Percentiles rank a stretch among this genome's conserved stretches.
These are phyloP conservation scores for Chelonus formosanus DNA, from an alignment of 2,888 invertebrate species.

Conservation along the genomic window DNA sequence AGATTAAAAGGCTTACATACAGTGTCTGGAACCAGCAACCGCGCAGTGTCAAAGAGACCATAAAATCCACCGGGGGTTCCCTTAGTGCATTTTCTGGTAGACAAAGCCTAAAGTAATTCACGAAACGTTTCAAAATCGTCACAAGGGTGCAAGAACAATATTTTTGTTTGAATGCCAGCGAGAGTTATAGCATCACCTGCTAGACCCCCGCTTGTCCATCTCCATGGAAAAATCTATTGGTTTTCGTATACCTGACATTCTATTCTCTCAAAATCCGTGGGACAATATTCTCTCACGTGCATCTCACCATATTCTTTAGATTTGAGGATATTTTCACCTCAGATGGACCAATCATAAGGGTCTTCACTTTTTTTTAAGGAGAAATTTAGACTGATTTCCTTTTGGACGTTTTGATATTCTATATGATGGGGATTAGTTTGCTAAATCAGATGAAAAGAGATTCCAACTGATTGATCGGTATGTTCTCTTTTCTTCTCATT, in stretches of 20 bases:
- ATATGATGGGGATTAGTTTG: too few relatives aligned
- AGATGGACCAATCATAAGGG: too few relatives aligned
- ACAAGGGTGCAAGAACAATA: constrained; percentile 55
- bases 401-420: too few relatives aligned
- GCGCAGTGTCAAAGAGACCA: constrained; percentile 38
- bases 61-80: constrained; percentile 48
- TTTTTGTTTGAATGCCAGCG: constrained; percentile 45
- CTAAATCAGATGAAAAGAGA: too few relatives aligned
- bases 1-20: constrained; percentile 56
- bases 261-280: constrained; percentile 25
- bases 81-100: constrained; percentile 46
- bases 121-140: constrained; percentile 44
- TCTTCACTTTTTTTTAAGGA: neutral
- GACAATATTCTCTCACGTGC: constrained; percentile 21
- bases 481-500: too few relatives aligned
- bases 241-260: constrained; percentile 34
- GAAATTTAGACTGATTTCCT: too few relatives aligned
- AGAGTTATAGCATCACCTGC: constrained; percentile 30
- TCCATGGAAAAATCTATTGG: constrained; percentile 23
- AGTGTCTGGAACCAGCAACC: constrained; percentile 41
- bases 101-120: constrained; percentile 43
- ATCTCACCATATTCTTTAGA: neutral
- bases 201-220: constrained; percentile 24
- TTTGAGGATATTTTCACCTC: constrained; percentile 1
- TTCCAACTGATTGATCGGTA: too few relatives aligned